A percentile compares a stretch with the other conserved stretches of the same genome.
These are phyloP conservation scores for Buathra laborator DNA, from an alignment of 2,888 invertebrate species.

Conservation along the genomic window DNA sequence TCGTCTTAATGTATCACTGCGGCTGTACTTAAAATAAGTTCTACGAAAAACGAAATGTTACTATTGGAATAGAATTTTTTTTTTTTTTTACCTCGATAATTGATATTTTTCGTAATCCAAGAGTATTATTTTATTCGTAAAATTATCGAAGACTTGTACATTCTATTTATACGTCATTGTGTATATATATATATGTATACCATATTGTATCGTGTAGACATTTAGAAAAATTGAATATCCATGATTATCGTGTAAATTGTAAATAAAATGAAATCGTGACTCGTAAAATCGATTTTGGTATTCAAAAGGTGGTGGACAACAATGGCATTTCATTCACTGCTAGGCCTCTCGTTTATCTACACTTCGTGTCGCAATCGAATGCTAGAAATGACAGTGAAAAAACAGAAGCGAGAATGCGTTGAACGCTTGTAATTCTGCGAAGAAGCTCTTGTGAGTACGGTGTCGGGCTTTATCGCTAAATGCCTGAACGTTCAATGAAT, in stretches of 20 bases:
- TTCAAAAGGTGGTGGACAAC: background rate
- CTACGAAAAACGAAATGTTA: background rate
- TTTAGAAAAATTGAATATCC: background rate
- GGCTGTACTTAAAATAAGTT: constrained; percentile 44
- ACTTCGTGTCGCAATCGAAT: background rate
- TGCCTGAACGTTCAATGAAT: constrained; percentile 55
- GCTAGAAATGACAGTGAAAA: constrained; percentile 1
- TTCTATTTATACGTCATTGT: constrained; percentile 20
- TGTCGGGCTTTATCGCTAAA: constrained; percentile 58
- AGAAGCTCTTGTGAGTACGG: constrained; percentile 22
- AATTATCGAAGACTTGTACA: constrained; percentile 1
- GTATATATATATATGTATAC: constrained; percentile 5
- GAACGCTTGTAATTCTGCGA: constrained; percentile 40
- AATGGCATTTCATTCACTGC: background rate
- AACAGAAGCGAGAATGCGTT: background rate
- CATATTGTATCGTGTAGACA: constrained; percentile 15
- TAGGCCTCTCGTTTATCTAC: background rate
- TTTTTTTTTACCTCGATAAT: background rate
- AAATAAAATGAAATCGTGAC: constrained; percentile 34
- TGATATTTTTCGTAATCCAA: background rate
- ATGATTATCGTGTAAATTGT: constrained; percentile 32
- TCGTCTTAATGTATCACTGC: constrained; percentile 20
- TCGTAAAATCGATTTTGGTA: constrained; percentile 20
- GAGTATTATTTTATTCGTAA: background rate
- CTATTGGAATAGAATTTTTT: background rate